phyloP scores from a whole-genome alignment of 1,140 invertebrate genomes.

The Drosophila kurseongensis region DNA sequence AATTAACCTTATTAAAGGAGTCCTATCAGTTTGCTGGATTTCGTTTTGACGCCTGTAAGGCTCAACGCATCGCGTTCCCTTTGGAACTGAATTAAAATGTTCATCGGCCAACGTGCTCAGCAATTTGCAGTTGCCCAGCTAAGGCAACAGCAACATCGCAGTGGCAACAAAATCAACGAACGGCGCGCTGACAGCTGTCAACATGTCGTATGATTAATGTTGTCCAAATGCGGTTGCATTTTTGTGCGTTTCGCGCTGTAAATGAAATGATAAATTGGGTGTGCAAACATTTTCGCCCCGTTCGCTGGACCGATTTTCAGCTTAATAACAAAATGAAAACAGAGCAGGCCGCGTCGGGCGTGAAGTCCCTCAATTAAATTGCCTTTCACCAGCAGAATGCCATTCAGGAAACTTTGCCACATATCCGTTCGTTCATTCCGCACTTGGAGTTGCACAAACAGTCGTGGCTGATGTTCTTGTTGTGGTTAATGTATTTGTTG shows the following conservation, averaged over 20 bases:
- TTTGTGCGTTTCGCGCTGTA: slow-evolving; percentile 53
- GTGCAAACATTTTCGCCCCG: slow-evolving; percentile 44
- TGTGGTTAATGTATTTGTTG: slow-evolving; percentile 2
- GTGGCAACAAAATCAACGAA: slow-evolving; percentile 31
- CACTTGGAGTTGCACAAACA: slow-evolving; percentile 48
- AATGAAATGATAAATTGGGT: slow-evolving; percentile 72
- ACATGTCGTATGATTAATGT: slow-evolving; percentile 81
- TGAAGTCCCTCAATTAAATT: slow-evolving; percentile 61
- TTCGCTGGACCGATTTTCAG: slow-evolving; percentile 41
- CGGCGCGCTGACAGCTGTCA: slow-evolving; percentile 75
- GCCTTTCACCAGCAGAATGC: slow-evolving; percentile 48
- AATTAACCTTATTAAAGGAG: not conserved
- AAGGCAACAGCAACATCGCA: slow-evolving; percentile 3
- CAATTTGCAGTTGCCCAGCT: slow-evolving; percentile 27
- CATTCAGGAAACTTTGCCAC: slow-evolving; percentile 46
- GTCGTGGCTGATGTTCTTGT: slow-evolving; percentile 11
- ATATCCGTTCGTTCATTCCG: slow-evolving; percentile 41
- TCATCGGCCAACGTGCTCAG: slow-evolving; percentile 17
- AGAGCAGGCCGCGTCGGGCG: slow-evolving; percentile 20
- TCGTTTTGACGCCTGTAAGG: not conserved
- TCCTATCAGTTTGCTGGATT: not conserved
- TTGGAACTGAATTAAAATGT: slow-evolving; percentile 39
- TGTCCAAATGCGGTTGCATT: slow-evolving; percentile 68
- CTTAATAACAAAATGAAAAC: slow-evolving; percentile 48
- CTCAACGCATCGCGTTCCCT: not conserved